A percentile compares a stretch with the other conserved stretches of the same genome.
Conservation (phyloP, 1,140 invertebrate species). For the Eupristina koningsbergeri region DNA sequence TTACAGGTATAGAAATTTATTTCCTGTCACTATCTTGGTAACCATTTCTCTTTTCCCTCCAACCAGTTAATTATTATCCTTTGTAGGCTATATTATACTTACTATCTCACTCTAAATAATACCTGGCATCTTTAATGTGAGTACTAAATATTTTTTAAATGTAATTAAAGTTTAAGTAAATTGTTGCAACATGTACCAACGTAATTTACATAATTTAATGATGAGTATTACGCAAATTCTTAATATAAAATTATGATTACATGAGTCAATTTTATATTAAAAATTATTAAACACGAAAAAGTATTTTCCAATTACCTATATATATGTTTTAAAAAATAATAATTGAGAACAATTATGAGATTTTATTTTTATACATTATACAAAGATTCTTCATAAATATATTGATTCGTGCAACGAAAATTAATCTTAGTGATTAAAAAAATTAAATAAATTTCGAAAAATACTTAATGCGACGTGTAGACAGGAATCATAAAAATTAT, state of each 20-base stretch:
- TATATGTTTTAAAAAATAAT: too few relatives aligned
- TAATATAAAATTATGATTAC: neutral
- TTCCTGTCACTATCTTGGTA: neutral
- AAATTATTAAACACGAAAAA: too few relatives aligned
- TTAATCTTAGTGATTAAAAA: neutral
- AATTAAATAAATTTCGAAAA: neutral
- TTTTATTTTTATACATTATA: neutral
- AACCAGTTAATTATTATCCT: neutral
- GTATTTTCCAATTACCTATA: too few relatives aligned
- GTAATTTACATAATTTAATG: neutral
- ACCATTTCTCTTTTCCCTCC: neutral
- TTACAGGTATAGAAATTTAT: constrained; percentile 25
- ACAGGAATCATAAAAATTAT: neutral
- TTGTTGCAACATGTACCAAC: neutral
- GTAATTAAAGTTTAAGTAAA: neutral
- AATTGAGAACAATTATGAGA: neutral
- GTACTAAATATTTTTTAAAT: neutral
- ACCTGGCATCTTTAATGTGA: neutral
- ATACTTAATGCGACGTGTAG: neutral
- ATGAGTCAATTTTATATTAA: neutral
- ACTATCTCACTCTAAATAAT: neutral
- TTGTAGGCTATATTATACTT: neutral
- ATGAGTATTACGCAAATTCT: neutral
- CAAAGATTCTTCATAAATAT: neutral
- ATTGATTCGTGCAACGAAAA: neutral